Evolutionary conservation across 92 coral and sea anemone genomes (phyloP), one percentile per base, ranked within the genome.

Genomic region (Parazoanthus atlanticus): DNA sequence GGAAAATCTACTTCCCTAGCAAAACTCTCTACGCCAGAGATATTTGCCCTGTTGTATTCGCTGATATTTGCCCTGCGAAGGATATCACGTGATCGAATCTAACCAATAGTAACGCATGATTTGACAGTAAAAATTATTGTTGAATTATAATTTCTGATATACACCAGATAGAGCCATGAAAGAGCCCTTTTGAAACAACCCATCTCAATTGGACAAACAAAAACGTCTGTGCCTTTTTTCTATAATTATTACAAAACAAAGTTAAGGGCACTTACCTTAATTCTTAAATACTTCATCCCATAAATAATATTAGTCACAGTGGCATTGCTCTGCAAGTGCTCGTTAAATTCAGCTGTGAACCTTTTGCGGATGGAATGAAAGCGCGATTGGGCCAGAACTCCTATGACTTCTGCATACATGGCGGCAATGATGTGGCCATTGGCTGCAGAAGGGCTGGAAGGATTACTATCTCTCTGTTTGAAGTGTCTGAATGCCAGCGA

Each of bases 281-380:
- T 97, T 90, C 99, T 91, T 91, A 97, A 94, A 93, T 97, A 97
- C 85, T 97, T 97, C 99, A 97, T 97, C 29, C 99, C 99, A 93
- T 94, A 97, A 92, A 97, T 97, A 87, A 97, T 92, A 92, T 97
- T 95, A 83, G 94, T 95, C 90, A 93, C 86, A 26, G 91, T 89
- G 28, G 95, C 90, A 76, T 93, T 94, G 82, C 93, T 94, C 86
- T 89, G 94, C 81, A 94, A 93, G 73, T 97, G 92, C 64, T 97
- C 99, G 70, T 90, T 94, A 89, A 97, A 95, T 90, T 97, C 99
- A 1, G 98, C 93, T 72, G 90, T 86, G 86, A 97, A 97, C 31
- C 98, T 87, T 54, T 97, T 97, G 28, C 97, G 91, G 25, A 97
- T 95, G 31, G 92, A 91, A 72, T 91, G 97, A 81, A 97, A 97